Percentiles rank a stretch among this genome's conserved stretches.
These are phyloP conservation scores for Emydocephalus ijimae DNA, from an alignment of 2,113 vertebrate genomes.

Conservation along the genomic window DNA sequence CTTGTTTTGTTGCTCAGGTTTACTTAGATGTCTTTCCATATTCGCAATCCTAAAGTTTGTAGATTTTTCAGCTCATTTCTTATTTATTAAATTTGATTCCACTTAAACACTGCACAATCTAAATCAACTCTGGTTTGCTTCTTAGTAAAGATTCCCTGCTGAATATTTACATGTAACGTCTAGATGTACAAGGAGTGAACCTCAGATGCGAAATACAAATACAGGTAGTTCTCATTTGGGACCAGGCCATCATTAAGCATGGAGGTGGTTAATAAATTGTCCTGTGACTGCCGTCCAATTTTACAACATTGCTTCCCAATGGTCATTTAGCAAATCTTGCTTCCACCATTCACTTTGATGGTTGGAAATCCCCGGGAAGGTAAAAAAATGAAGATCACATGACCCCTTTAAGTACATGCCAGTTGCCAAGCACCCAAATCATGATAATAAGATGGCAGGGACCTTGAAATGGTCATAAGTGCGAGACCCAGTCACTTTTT, in stretches of 20 bases:
- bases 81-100: background rate
- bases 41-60: background rate
- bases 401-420: background rate
- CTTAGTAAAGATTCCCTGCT: background rate
- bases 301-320: background rate
- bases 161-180: background rate
- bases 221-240: background rate
- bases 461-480: too few relatives aligned
- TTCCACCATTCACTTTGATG: background rate
- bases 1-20: background rate
- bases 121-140: background rate
- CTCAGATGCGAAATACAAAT: background rate
- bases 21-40: background rate
- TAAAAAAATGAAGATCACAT: too few relatives aligned
- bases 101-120: background rate
- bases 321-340: background rate
- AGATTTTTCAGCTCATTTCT: background rate
- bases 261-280: background rate
- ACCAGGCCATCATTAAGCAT: background rate
- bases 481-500: too few relatives aligned
- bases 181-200: background rate
- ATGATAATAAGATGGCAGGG: background rate
- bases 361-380: background rate
- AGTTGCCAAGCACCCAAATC: background rate
- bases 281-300: background rate